Evolutionary conservation across 2,113 vertebrate species (phyloP).

Genomic region (Vulpes lagopus): DNA sequence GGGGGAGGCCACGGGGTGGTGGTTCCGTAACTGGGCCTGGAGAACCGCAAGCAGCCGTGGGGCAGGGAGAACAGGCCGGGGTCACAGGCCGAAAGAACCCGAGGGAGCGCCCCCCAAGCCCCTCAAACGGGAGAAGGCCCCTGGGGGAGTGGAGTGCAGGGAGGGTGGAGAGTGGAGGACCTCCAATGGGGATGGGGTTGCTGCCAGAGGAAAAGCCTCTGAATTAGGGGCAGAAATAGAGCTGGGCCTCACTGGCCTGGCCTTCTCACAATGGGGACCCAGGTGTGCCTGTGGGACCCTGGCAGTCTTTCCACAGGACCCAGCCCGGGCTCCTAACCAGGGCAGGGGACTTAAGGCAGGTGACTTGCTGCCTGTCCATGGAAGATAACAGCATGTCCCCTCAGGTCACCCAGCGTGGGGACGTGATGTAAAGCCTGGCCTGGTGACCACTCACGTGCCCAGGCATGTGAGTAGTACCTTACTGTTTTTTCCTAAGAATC

Average conservation of each 20-base stretch:
- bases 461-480: background rate
- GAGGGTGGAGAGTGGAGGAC: background rate
- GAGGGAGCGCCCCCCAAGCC: background rate
- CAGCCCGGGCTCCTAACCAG: no score
- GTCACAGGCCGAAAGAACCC: background rate
- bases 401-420: background rate
- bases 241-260: background rate
- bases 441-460: background rate
- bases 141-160: background rate
- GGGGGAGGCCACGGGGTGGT: accelerated
- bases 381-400: background rate
- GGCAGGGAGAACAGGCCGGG: no score
- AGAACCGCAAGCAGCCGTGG: background rate
- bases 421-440: background rate
- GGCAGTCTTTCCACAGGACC: background rate
- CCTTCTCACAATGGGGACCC: background rate
- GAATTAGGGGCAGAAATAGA: background rate
- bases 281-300: background rate
- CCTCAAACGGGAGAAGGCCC: background rate
- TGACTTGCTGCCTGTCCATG: background rate
- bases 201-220: background rate
- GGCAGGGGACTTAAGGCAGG: background rate
- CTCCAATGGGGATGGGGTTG: background rate
- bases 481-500: background rate
- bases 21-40: background rate